Evolutionary conservation across 2,888 invertebrate genomes (phyloP).

Genomic region (Caenorhabditis drosophilae): DNA sequence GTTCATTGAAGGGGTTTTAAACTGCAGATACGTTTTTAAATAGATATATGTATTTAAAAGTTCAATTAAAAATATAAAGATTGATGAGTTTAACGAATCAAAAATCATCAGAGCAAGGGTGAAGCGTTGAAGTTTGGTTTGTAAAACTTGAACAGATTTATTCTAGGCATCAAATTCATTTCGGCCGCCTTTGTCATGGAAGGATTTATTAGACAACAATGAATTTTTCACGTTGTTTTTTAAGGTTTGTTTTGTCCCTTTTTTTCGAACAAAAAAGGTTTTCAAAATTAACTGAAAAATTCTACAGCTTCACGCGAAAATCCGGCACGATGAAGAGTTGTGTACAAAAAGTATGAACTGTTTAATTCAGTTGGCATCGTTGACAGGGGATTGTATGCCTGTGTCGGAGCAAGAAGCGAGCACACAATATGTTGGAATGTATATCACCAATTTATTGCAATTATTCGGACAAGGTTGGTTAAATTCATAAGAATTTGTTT

Average conservation of each 20-base stretch:
- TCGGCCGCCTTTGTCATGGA: conserved; percentile 78
- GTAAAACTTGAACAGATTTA: no score
- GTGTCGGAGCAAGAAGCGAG: conserved; percentile 31
- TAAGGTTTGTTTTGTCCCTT: conserved; percentile 73
- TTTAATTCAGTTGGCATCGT: conserved; percentile 80
- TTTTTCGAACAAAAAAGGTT: conserved; percentile 14
- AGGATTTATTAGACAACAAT: conserved; percentile 80
- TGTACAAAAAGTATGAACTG: conserved; percentile 82
- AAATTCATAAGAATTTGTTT: no score
- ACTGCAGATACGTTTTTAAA: no score
- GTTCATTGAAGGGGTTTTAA: no score
- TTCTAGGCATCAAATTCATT: conserved; percentile 44
- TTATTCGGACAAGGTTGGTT: conserved; percentile 36
- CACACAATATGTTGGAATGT: conserved; percentile 32
- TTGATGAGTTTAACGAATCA: no score
- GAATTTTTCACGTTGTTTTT: conserved; percentile 81
- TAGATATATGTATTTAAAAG: no score
- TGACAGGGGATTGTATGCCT: conserved; percentile 74
- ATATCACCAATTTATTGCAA: conserved; percentile 35
- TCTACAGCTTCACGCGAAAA: conserved; percentile 78
- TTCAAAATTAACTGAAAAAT: neutral
- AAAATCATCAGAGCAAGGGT: no score
- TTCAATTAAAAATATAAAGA: no score
- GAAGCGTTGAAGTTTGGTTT: no score
- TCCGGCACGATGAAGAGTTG: conserved; percentile 79